These are phyloP conservation scores for Corythoichthys haematopterus DNA, from an alignment of 2,113 vertebrate species.

Conservation along the genomic window DNA sequence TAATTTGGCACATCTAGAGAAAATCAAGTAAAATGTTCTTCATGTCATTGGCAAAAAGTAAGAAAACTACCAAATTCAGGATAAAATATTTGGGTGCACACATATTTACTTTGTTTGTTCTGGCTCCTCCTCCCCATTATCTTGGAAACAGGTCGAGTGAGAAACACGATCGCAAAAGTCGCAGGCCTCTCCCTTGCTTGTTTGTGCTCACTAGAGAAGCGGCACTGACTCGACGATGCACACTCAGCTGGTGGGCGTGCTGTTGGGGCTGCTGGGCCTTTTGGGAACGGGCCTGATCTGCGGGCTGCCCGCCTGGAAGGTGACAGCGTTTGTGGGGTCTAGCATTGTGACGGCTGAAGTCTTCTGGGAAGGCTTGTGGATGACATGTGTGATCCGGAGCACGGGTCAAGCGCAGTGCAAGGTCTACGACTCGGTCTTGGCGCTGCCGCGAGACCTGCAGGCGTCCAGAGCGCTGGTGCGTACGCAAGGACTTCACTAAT, in stretches of 20 bases:
- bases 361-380: conserved; percentile 83
- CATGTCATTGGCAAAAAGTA: no score
- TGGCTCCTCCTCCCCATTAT: background rate
- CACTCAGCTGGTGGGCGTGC: conserved; percentile 77
- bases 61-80: no score
- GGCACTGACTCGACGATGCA: conserved; percentile 42
- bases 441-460: conserved; percentile 73
- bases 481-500: background rate
- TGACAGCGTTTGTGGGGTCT: conserved; percentile 81
- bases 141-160: background rate
- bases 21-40: no score
- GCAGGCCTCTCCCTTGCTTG: background rate
- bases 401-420: conserved; percentile 79
- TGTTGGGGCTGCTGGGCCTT: conserved; percentile 80
- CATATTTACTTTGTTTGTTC: background rate
- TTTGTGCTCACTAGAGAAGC: background rate
- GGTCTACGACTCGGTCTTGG: conserved; percentile 75
- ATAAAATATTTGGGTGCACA: background rate
- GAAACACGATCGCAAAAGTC: background rate
- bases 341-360: conserved; percentile 85
- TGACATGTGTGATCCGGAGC: conserved; percentile 78
- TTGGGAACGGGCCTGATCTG: conserved; percentile 81
- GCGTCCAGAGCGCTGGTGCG: conserved; percentile 60
- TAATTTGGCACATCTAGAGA: no score
- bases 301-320: conserved; percentile 85